A percentile compares a stretch with the other conserved stretches of the same genome.
phyloP scores from a whole-genome alignment of 2,888 invertebrate genomes.

The Ochropacha duplaris region DNA sequence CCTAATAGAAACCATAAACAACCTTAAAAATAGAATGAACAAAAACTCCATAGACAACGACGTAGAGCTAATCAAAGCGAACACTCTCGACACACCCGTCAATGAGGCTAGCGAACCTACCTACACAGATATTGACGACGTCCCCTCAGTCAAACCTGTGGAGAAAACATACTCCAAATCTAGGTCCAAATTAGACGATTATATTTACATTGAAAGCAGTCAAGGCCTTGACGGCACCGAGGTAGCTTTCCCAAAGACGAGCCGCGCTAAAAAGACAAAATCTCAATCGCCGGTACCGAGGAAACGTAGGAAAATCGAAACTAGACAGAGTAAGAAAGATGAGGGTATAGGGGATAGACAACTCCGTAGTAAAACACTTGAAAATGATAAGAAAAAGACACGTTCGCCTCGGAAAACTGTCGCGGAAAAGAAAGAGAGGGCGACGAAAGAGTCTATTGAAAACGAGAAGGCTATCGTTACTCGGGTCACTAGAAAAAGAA shows the following conservation, averaged over 20 bases:
- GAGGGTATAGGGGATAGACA: slow-evolving; percentile 42
- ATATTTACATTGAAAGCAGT: slow-evolving; percentile 71
- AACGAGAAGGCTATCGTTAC: slow-evolving; percentile 61
- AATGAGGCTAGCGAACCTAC: slow-evolving; percentile 47
- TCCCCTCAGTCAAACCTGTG: slow-evolving; percentile 67
- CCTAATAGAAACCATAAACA: slow-evolving; percentile 58
- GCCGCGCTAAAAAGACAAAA: slow-evolving; percentile 49
- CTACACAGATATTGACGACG: slow-evolving; percentile 56
- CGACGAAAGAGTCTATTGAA: slow-evolving; percentile 73
- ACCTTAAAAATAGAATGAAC: slow-evolving; percentile 61
- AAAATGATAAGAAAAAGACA: slow-evolving; percentile 29
- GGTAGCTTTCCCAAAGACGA: slow-evolving; percentile 62
- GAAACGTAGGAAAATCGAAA: slow-evolving; percentile 69
- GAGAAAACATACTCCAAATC: slow-evolving; percentile 72
- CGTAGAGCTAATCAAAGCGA: slow-evolving; percentile 68
- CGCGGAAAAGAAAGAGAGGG: slow-evolving; percentile 42
- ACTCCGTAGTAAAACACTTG: slow-evolving; percentile 42
- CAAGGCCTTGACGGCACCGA: slow-evolving; percentile 65
- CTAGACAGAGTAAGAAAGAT: slow-evolving; percentile 36
- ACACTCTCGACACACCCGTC: slow-evolving; percentile 61
- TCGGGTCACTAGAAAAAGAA: slow-evolving; percentile 60
- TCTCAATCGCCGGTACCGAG: slow-evolving; percentile 59
- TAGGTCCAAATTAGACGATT: slow-evolving; percentile 69
- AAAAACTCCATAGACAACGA: slow-evolving; percentile 73
- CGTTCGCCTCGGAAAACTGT: slow-evolving; percentile 36